Conservation (phyloP, 2,888 invertebrate species). For the Carpatolechia fugitivella region DNA sequence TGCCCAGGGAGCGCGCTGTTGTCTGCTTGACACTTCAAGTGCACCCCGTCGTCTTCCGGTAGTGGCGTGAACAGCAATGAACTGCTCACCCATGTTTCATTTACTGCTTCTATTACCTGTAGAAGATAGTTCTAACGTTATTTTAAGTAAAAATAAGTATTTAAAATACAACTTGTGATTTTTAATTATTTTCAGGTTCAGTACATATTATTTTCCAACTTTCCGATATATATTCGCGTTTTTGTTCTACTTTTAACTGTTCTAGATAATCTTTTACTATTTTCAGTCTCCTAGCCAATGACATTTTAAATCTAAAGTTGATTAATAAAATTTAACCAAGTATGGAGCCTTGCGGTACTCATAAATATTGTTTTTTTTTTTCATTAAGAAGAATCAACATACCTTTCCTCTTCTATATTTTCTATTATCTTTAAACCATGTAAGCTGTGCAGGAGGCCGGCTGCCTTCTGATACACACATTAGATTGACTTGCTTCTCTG, state of each 20-base stretch:
- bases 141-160: too few species aligned
- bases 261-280: too few species aligned
- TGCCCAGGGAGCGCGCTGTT: constrained; percentile 88
- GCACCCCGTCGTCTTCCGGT: constrained; percentile 91
- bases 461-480: constrained; percentile 92
- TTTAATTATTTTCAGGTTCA: too few species aligned
- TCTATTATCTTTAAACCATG: constrained; percentile 90
- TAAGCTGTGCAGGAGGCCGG: constrained; percentile 89
- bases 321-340: not conserved
- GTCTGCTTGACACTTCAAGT: constrained; percentile 91
- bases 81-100: constrained; percentile 87
- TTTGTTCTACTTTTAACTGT: too few species aligned
- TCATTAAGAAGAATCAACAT: constrained; percentile 18
- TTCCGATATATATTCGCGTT: too few species aligned
- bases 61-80: constrained; percentile 88
- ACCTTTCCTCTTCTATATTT: constrained; percentile 88
- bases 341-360: not conserved
- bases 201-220: too few species aligned
- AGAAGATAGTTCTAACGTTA: not conserved
- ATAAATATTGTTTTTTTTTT: constrained; percentile 33
- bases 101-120: constrained; percentile 82
- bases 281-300: too few species aligned
- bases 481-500: constrained; percentile 88
- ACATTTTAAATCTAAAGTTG: too few species aligned
- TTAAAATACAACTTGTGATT: too few species aligned